phyloP scores from a whole-genome alignment of 2,888 invertebrate species.

The Pachydiplax longipennis region DNA sequence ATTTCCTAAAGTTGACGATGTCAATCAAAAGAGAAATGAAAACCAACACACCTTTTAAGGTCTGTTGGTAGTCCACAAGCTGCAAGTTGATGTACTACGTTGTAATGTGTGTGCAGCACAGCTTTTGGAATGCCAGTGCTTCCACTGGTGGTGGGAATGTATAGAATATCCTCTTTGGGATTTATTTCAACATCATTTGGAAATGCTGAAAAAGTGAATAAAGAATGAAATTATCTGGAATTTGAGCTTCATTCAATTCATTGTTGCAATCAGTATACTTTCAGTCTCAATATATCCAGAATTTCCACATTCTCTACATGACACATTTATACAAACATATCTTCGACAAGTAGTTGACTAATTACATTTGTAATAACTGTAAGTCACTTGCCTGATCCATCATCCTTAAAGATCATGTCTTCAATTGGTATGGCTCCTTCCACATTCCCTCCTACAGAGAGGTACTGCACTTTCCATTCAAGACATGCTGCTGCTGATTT shows the following conservation, averaged over 20 bases:
- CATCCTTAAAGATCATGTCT: not conserved
- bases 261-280: too few species aligned
- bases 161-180: not conserved
- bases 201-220: not conserved
- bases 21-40: too few species aligned
- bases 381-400: not conserved
- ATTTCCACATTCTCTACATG: too few species aligned
- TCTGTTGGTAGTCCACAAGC: not conserved
- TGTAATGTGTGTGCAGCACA: conserved; percentile 35
- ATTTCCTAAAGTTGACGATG: too few species aligned
- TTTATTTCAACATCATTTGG: not conserved
- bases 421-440: not conserved
- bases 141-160: conserved; percentile 16
- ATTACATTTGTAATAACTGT: too few species aligned
- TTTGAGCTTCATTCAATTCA: too few species aligned
- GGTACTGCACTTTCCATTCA: not conserved
- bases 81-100: not conserved
- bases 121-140: conserved; percentile 32
- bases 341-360: too few species aligned
- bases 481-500: not conserved
- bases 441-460: not conserved
- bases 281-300: too few species aligned
- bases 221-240: too few species aligned
- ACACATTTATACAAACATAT: too few species aligned
- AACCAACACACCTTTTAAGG: not conserved